These are phyloP conservation scores for Thermophis baileyi DNA, from an alignment of 2,113 vertebrate species.

Conservation along the genomic window DNA sequence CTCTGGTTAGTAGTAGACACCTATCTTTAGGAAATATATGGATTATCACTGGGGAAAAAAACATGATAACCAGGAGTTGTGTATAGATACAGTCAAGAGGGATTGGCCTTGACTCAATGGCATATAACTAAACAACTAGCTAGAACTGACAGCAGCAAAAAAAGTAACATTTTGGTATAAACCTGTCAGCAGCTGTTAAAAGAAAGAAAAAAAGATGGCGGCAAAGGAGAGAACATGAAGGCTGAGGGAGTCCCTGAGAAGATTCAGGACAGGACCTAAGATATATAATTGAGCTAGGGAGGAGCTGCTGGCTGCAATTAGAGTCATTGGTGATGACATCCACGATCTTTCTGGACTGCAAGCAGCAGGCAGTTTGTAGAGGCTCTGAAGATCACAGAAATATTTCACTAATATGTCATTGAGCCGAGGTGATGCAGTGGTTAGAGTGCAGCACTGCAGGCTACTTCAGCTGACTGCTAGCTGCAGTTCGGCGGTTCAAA, in stretches of 20 bases:
- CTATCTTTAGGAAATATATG: neutral
- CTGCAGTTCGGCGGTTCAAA: no score
- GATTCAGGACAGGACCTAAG: neutral
- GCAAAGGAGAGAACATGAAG: neutral
- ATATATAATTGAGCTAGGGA: neutral
- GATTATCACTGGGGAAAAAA: neutral
- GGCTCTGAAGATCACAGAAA: neutral
- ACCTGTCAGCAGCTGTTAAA: neutral
- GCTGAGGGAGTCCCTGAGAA: no score
- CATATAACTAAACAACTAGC: neutral
- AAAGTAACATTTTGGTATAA: neutral
- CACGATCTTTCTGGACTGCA: neutral
- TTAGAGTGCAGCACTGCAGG: no score
- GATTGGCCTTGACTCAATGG: neutral
- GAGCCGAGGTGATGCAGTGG: no score
- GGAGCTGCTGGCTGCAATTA: no score
- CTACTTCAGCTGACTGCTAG: no score
- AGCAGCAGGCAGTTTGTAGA: neutral
- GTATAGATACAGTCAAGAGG: neutral
- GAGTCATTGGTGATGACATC: neutral
- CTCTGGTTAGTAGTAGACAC: neutral
- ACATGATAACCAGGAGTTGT: neutral
- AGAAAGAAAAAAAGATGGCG: neutral
- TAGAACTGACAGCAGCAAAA: neutral
- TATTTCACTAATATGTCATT: neutral